Evolutionary conservation across 2,888 invertebrate species (phyloP).

Genomic region (Helicoverpa assulta): DNA sequence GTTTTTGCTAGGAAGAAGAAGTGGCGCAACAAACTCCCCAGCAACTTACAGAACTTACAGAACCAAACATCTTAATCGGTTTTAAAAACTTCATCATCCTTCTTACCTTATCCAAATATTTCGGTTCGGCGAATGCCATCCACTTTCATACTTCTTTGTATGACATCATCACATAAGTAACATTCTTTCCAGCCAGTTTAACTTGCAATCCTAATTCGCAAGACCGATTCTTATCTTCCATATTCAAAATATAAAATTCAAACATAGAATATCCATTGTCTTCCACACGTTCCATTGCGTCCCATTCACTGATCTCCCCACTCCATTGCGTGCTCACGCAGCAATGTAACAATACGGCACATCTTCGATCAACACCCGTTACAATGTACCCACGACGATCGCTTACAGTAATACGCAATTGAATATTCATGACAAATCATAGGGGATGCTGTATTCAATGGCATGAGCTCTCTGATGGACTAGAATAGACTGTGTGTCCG

Average conservation of each 20-base stretch:
- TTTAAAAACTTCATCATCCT: too few species aligned
- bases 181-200: too few species aligned
- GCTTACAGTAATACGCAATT: conserved; percentile 44
- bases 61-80: too few species aligned
- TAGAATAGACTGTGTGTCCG: conserved; percentile 6
- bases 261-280: conserved; percentile 10
- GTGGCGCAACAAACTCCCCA: too few species aligned
- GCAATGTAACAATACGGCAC: conserved; percentile 33
- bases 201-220: too few species aligned
- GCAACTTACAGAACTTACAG: too few species aligned
- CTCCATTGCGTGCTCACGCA: conserved; percentile 32
- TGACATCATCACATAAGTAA: too few species aligned
- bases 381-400: conserved; percentile 35
- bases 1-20: too few species aligned
- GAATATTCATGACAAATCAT: conserved; percentile 58
- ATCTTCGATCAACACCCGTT: conserved; percentile 44
- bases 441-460: conserved; percentile 41
- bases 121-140: too few species aligned
- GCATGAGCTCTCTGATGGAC: conserved; percentile 46
- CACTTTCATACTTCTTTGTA: too few species aligned
- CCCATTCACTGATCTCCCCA: conserved; percentile 24
- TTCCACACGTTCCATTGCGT: conserved; percentile 20
- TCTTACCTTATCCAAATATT: too few species aligned
- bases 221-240: too few species aligned
- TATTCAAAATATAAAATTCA: background rate